phyloP scores from a whole-genome alignment of 2,797 vertebrate species.

The Pithecia hirsuta region DNA sequence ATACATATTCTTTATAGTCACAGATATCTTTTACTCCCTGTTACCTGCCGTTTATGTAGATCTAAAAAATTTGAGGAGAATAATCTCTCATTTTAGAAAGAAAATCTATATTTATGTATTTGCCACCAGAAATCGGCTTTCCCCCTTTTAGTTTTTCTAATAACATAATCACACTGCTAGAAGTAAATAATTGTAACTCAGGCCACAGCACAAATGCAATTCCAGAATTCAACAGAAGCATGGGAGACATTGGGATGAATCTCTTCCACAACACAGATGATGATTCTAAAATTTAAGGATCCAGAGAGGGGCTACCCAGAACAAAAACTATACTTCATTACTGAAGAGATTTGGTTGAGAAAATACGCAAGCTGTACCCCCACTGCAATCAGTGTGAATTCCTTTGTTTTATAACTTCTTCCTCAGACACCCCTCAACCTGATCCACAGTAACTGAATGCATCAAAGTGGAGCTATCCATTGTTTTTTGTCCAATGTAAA shows the following conservation, averaged over 20 bases:
- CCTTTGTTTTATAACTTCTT: background rate
- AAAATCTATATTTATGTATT: background rate
- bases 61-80: background rate
- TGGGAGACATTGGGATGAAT: background rate
- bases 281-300: background rate
- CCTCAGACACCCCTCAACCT: background rate
- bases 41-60: background rate
- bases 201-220: background rate
- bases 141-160: background rate
- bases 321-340: background rate
- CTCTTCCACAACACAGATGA: background rate
- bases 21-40: background rate
- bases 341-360: background rate
- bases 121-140: background rate
- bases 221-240: background rate
- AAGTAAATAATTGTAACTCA: background rate
- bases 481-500: slow-evolving; percentile 41
- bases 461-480: background rate
- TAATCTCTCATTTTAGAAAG: background rate
- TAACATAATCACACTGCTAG: background rate
- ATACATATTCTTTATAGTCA: background rate
- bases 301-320: background rate
- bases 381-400: background rate
- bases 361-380: background rate
- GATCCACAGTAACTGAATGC: background rate